These are phyloP conservation scores for Cephus rjabovi DNA, from an alignment of 2,888 invertebrate genomes.

Conservation along the genomic window DNA sequence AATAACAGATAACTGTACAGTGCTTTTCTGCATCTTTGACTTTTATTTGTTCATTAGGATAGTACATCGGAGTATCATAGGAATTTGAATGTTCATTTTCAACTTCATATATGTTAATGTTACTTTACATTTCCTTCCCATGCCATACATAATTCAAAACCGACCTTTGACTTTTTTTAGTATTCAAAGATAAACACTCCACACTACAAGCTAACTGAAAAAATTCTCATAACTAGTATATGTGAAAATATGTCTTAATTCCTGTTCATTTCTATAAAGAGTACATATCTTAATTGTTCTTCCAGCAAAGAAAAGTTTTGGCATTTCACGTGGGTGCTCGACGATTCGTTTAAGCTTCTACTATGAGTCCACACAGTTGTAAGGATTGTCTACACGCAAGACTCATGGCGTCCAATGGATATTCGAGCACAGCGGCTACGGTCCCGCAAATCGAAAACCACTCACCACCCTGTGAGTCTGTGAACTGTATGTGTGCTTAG, in stretches of 20 bases:
- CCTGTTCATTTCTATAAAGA: neutral
- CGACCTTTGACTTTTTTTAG: slow-evolving; percentile 46
- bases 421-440: slow-evolving; percentile 43
- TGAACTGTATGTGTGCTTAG: slow-evolving; percentile 65
- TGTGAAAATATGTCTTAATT: slow-evolving; percentile 4
- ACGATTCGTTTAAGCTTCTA: slow-evolving; percentile 36
- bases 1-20: no score
- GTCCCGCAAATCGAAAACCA: slow-evolving; percentile 51
- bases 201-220: no score
- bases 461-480: slow-evolving; percentile 66
- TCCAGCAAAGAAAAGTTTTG: slow-evolving; percentile 34
- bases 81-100: neutral
- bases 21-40: no score
- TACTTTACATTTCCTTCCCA: slow-evolving; percentile 23
- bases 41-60: no score
- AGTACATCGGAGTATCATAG: no score
- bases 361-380: slow-evolving; percentile 70
- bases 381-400: slow-evolving; percentile 66
- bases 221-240: neutral
- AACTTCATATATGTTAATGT: slow-evolving; percentile 16
- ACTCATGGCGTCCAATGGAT: slow-evolving; percentile 62
- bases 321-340: slow-evolving; percentile 22
- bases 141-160: slow-evolving; percentile 46
- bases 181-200: slow-evolving; percentile 29
- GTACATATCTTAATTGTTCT: slow-evolving; percentile 16